These are phyloP conservation scores for Cydia pomonella DNA, from an alignment of 1,140 invertebrate species.

Conservation along the genomic window DNA sequence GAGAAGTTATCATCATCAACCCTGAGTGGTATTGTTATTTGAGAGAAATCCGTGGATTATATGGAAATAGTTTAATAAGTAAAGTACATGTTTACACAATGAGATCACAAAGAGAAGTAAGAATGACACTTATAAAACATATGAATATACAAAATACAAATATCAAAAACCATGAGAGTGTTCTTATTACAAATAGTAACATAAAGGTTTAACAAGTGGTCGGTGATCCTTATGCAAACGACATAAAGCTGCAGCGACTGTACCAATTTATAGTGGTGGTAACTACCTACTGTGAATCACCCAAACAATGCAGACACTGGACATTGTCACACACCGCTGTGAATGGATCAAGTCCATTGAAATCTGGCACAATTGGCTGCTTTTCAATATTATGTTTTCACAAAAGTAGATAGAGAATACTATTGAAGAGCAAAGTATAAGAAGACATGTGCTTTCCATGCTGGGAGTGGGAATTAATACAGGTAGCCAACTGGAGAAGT, in stretches of 20 bases:
- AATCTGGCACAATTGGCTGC: conserved; percentile 54
- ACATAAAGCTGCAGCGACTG: neutral
- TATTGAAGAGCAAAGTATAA: neutral
- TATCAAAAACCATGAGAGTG: no score
- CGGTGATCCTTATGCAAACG: neutral
- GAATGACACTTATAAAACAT: no score
- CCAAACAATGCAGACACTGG: conserved; percentile 52
- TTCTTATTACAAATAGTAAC: no score
- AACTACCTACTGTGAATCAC: conserved; percentile 1
- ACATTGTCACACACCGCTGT: conserved; percentile 59
- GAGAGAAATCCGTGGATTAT: no score
- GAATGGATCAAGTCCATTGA: conserved; percentile 71
- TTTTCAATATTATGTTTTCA: neutral
- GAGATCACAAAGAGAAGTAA: no score
- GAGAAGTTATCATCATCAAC: neutral
- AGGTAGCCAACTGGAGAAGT: conserved; percentile 38
- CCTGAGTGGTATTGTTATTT: no score
- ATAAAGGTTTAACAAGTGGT: no score
- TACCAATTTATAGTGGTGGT: neutral
- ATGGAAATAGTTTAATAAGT: no score
- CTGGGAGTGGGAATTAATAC: neutral
- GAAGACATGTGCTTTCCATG: neutral
- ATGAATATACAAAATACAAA: no score
- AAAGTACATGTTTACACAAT: no score
- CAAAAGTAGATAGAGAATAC: neutral